phyloP scores from a whole-genome alignment of 2,888 invertebrate genomes.

The Lithophane ornitopus region DNA sequence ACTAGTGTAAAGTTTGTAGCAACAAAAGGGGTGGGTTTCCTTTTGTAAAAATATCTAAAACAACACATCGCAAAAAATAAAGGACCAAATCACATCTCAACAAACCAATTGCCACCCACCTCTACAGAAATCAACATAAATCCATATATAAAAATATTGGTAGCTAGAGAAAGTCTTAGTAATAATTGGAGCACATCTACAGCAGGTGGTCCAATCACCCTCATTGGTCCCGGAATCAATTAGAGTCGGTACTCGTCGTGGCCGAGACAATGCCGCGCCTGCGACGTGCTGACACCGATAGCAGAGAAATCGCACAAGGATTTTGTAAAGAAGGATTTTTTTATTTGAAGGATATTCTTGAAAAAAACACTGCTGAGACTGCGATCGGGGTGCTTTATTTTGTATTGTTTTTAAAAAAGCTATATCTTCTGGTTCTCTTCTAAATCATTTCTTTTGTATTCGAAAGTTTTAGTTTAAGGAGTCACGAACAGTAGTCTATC shows the following conservation, averaged over 20 bases:
- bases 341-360: neutral
- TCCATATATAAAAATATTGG: slow-evolving; percentile 27
- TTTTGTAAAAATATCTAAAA: neutral
- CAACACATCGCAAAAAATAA: neutral
- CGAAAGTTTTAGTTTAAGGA: neutral
- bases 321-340: slow-evolving; percentile 12
- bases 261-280: slow-evolving; percentile 66
- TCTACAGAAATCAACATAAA: slow-evolving; percentile 25
- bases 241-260: slow-evolving; percentile 73
- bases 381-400: neutral
- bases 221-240: slow-evolving; percentile 75
- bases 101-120: slow-evolving; percentile 9
- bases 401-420: neutral
- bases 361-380: neutral
- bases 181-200: slow-evolving; percentile 63
- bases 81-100: neutral
- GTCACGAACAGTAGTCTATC: neutral
- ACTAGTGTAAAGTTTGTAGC: neutral
- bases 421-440: neutral
- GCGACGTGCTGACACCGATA: slow-evolving; percentile 46
- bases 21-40: neutral
- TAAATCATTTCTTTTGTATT: neutral
- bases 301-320: slow-evolving; percentile 49
- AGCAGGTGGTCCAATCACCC: slow-evolving; percentile 67
- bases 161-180: slow-evolving; percentile 44